phyloP scores from a whole-genome alignment of 1,140 invertebrate species.

The Telenomus remus region DNA sequence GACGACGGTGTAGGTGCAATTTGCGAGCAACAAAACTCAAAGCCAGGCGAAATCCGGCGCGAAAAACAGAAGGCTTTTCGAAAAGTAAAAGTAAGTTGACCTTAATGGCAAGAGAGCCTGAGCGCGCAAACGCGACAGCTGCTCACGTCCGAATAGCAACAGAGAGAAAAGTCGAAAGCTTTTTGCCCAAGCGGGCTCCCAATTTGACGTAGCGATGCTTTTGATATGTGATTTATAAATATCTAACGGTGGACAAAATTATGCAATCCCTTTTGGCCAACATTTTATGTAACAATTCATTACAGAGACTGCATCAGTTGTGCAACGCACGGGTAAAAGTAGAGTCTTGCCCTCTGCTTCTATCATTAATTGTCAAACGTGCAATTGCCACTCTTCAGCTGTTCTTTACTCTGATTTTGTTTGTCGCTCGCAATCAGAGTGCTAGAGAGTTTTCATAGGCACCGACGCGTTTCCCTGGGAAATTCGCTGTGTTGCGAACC shows the following conservation, averaged over 20 bases:
- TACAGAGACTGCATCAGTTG: too few relatives aligned
- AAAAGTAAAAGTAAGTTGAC: conserved; percentile 47
- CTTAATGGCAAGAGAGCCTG: conserved; percentile 36
- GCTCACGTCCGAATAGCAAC: conserved; percentile 49
- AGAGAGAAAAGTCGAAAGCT: conserved; percentile 33
- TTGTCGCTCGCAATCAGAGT: too few relatives aligned
- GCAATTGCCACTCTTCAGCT: too few relatives aligned
- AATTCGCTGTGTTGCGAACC: too few relatives aligned
- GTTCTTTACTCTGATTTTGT: too few relatives aligned
- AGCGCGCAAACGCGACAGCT: conserved; percentile 46
- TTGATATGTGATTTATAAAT: background rate
- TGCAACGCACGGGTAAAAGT: too few relatives aligned
- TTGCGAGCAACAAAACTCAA: conserved; percentile 18
- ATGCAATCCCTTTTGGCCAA: background rate
- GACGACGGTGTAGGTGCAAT: conserved; percentile 20
- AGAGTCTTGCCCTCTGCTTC: too few relatives aligned
- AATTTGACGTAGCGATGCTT: conserved; percentile 3
- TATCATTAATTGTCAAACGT: too few relatives aligned
- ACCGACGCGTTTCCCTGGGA: too few relatives aligned
- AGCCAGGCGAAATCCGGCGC: too few relatives aligned
- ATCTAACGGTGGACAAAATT: background rate
- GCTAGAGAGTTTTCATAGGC: too few relatives aligned
- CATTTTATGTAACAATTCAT: conserved; percentile 3
- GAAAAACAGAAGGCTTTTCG: conserved; percentile 22
- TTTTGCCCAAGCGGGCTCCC: background rate